Conservation (phyloP, 2,888 invertebrate species). For the Agrypnus murinus region DNA sequence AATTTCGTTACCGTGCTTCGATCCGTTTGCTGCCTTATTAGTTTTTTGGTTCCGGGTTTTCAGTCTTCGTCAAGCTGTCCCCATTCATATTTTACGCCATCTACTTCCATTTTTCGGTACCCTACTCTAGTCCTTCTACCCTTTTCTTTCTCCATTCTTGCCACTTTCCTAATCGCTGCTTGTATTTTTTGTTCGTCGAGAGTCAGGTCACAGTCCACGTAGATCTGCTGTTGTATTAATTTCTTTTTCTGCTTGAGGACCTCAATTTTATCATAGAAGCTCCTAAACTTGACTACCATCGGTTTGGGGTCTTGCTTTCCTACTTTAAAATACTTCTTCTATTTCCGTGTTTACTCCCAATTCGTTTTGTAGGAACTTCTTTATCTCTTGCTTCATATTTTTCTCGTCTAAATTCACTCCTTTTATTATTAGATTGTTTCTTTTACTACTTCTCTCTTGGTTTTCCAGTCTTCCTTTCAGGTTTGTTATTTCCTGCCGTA, state of each 20-base stretch:
- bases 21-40: not conserved
- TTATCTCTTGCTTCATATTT: conserved; percentile 6
- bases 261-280: not conserved
- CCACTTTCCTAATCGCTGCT: too few relatives aligned
- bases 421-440: conserved; percentile 8
- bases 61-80: not conserved
- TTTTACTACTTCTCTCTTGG: conserved; percentile 11
- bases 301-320: not conserved
- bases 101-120: not conserved
- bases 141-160: not conserved
- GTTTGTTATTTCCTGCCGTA: too few relatives aligned
- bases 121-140: not conserved
- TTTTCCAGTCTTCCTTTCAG: not conserved
- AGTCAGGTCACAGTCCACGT: not conserved
- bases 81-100: not conserved
- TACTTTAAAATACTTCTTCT: not conserved
- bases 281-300: not conserved
- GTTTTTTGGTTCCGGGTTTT: not conserved
- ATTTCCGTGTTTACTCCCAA: not conserved
- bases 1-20: not conserved
- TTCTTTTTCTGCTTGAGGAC: conserved; percentile 1
- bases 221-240: not conserved
- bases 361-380: not conserved
- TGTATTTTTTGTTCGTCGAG: too few relatives aligned
- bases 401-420: not conserved